Conservation (phyloP, 2,113 vertebrate genomes). For the Menura novaehollandiae region DNA sequence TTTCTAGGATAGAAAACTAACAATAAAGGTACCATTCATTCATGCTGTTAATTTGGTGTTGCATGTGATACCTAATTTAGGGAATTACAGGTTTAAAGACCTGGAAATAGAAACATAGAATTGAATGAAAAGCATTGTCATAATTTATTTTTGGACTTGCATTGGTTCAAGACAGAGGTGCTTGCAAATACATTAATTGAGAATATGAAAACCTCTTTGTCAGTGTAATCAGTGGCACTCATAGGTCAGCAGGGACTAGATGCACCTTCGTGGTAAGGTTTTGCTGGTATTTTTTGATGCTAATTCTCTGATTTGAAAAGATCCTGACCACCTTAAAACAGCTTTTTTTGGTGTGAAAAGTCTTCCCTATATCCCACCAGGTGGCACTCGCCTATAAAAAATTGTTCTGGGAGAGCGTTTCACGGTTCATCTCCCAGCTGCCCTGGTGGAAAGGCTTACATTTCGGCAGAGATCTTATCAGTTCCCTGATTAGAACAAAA, state of each 20-base stretch:
- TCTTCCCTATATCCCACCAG: constrained; percentile 22
- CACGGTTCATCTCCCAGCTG: background rate
- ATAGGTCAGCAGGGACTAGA: background rate
- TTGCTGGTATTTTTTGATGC: background rate
- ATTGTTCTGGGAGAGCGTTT: background rate
- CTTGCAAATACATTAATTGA: background rate
- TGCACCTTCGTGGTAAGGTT: background rate
- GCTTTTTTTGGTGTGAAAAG: background rate
- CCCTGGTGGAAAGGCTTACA: background rate
- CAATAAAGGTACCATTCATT: fast-evolving
- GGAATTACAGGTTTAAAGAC: background rate
- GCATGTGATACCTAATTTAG: background rate
- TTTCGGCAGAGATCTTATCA: background rate
- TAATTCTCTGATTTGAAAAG: background rate
- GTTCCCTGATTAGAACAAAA: background rate
- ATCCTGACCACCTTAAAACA: constrained; percentile 53
- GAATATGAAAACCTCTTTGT: background rate
- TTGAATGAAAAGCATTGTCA: background rate
- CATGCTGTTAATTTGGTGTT: background rate
- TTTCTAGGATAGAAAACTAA: background rate
- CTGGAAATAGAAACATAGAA: background rate
- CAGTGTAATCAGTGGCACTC: fast-evolving
- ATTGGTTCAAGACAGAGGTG: fast-evolving
- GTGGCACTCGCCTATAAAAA: constrained; percentile 43
- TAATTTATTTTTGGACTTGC: background rate